phyloP scores from a whole-genome alignment of 2,888 invertebrate genomes.

The Drosophila borealis region DNA sequence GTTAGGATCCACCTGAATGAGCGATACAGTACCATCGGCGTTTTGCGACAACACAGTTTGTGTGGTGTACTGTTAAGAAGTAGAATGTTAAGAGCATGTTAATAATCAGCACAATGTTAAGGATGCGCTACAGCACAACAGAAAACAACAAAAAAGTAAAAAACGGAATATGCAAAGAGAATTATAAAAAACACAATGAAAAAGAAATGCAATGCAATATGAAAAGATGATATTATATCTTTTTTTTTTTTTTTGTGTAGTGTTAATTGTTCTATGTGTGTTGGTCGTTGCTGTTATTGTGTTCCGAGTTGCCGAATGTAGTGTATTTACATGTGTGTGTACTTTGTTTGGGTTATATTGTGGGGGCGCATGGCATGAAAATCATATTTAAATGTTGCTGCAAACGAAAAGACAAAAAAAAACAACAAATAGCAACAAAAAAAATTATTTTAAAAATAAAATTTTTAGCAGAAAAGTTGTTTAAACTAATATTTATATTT shows the following conservation, averaged over 20 bases:
- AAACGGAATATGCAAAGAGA: constrained; percentile 1
- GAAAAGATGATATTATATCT: constrained; percentile 2
- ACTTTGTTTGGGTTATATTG: constrained; percentile 8
- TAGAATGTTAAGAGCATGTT: constrained; percentile 24
- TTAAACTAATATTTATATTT: neutral
- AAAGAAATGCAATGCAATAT: constrained; percentile 17
- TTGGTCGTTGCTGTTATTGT: constrained; percentile 3
- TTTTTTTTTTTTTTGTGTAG: constrained; percentile 1
- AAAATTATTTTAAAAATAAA: neutral
- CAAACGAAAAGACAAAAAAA: constrained; percentile 38
- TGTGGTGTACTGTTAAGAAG: constrained; percentile 89
- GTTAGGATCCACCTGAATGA: constrained; percentile 97
- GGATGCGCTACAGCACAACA: constrained; percentile 9
- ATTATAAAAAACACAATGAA: neutral
- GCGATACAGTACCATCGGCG: constrained; percentile 97
- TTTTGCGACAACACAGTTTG: constrained; percentile 97
- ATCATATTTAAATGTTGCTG: constrained; percentile 39
- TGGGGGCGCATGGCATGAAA: constrained; percentile 36
- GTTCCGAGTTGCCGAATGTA: neutral
- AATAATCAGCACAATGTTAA: neutral
- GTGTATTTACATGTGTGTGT: constrained; percentile 38
- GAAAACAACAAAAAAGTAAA: neutral
- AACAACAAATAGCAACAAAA: constrained; percentile 15
- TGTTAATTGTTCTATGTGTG: constrained; percentile 13
- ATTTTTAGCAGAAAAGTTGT: neutral